Base-by-base conservation (phyloP, 1,140 invertebrate species). In the Charaxes varanes region DNA sequence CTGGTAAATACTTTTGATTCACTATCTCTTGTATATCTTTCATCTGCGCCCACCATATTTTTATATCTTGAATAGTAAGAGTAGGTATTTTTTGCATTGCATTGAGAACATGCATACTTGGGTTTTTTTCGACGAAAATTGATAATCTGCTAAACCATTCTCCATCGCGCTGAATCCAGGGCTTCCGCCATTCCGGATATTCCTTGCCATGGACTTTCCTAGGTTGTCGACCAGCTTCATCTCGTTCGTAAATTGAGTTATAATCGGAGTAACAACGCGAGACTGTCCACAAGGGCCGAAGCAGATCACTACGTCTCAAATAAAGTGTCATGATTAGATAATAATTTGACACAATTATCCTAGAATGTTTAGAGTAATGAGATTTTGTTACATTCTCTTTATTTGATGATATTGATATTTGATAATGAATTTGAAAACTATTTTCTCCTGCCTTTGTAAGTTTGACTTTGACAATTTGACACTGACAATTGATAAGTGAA, bases 141-240 rank as follows among this genome's bases (percentile, higher is more conserved):
- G 67, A 67, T 8, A 84, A 41, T 57, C 80, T 82, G 18, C 55
- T 65, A 17, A 12, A 58, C 51, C 58, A 74, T 67, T 81, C 81
- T 4, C 74, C 74, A 1, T 71, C 59, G 17, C 74, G 48, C 35
- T 80, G 41, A 17, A 66, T 62, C 77, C 74, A 83, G 0, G 69
- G 74, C 31, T 62, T 72, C 10, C 77, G 47, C 80, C 78, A 81
- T 38, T 81, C 72, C 10, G 70, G 67, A 42, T 78, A 80, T 5
- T 31, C 40, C 40, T 71, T 35, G 1, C 74, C 80, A 33, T 68
- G 45, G 1, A 82, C 65, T 40, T 49, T 58, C 7, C 70, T 64
- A 15, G 70, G 62, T 33, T 67, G 61, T 30, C 31, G 41, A 10
- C 72, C 74, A 41, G 67, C 72, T 59, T 83, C 79, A 49, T 74